phyloP scores from a whole-genome alignment of 2,888 invertebrate genomes.

The Spatulosminthurus flaviceps region DNA sequence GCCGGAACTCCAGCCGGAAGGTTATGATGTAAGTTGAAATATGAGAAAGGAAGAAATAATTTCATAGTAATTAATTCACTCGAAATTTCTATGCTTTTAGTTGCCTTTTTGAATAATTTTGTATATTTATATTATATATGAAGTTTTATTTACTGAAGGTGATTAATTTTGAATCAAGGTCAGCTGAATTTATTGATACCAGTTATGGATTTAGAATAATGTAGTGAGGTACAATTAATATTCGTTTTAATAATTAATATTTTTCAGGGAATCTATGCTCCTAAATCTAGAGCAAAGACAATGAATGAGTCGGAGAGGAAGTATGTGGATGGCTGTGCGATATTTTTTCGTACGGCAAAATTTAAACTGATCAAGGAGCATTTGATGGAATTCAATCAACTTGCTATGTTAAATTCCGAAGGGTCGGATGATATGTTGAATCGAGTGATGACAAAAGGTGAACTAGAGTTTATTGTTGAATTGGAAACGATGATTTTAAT shows the following conservation, averaged over 20 bases:
- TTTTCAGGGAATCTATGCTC: slow-evolving; percentile 89
- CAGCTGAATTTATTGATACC: too few species aligned
- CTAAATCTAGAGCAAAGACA: slow-evolving; percentile 97
- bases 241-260: slow-evolving; percentile 64
- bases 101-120: too few species aligned
- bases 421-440: slow-evolving; percentile 98
- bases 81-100: too few species aligned
- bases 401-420: slow-evolving; percentile 98
- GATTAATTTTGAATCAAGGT: too few species aligned
- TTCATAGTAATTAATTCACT: neutral
- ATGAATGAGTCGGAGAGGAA: slow-evolving; percentile 97
- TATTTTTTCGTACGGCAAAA: slow-evolving; percentile 94
- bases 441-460: slow-evolving; percentile 91
- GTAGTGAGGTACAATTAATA: too few species aligned
- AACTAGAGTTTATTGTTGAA: neutral
- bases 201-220: too few species aligned
- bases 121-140: too few species aligned
- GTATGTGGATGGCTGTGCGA: slow-evolving; percentile 99
- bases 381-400: slow-evolving; percentile 96
- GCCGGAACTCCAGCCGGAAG: slow-evolving; percentile 90
- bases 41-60: neutral
- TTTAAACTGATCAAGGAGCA: slow-evolving; percentile 95
- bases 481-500: neutral
- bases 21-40: slow-evolving; percentile 71
- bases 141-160: too few species aligned